These are phyloP conservation scores for Eremophila alpestris DNA, from an alignment of 2,797 vertebrate genomes.

Conservation along the genomic window DNA sequence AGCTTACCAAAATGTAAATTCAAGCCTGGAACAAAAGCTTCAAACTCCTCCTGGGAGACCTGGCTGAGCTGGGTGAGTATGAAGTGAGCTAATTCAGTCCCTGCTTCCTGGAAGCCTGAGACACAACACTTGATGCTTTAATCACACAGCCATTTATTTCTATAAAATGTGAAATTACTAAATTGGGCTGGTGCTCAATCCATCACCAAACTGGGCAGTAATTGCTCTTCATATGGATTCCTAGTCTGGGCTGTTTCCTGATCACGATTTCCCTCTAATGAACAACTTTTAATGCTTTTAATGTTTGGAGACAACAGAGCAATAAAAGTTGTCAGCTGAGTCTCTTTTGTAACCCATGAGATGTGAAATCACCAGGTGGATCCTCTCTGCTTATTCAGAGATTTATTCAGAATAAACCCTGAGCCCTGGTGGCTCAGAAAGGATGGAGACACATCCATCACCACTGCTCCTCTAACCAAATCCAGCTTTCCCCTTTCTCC, in stretches of 20 bases:
- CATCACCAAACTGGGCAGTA: background rate
- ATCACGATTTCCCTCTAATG: background rate
- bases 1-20: background rate
- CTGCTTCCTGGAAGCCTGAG: background rate
- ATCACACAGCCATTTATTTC: background rate
- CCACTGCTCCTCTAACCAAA: background rate
- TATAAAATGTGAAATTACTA: background rate
- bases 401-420: background rate
- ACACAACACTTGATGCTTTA: background rate
- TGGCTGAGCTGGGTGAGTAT: background rate
- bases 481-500: background rate
- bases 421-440: background rate
- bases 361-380: conserved; percentile 5
- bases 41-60: background rate
- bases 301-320: background rate
- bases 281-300: background rate
- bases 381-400: background rate
- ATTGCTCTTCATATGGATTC: background rate
- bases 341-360: background rate
- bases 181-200: background rate
- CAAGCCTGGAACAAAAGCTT: background rate
- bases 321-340: background rate
- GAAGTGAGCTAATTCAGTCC: background rate
- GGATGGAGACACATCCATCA: background rate
- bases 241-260: background rate